Percentiles rank a stretch among this genome's conserved stretches.
These are phyloP conservation scores for Pseudorhiza aurosa DNA, from an alignment of 30 jellyfish, hydroid and myxozoan genomes.

Conservation along the genomic window DNA sequence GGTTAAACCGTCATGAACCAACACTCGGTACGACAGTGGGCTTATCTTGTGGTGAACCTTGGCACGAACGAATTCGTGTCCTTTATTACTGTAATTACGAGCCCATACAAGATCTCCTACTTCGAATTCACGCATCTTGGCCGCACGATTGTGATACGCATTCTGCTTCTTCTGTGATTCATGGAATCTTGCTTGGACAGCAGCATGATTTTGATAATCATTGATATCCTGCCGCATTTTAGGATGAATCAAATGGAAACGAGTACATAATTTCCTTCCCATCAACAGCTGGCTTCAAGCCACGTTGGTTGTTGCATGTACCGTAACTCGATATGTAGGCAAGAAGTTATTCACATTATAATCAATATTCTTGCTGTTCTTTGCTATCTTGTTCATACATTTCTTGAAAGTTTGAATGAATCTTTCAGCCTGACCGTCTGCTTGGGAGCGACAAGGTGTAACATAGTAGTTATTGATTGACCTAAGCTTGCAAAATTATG, in stretches of 20 bases:
- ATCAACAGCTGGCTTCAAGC: conserved; percentile 45
- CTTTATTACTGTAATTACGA: conserved; percentile 27
- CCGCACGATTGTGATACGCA: conserved; percentile 39
- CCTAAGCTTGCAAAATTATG: conserved; percentile 48
- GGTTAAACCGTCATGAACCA: conserved; percentile 26
- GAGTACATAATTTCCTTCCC: conserved; percentile 20
- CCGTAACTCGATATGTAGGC: conserved; percentile 59
- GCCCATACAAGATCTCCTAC: conserved; percentile 61
- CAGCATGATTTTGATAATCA: conserved; percentile 20
- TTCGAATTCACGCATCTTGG: conserved; percentile 36
- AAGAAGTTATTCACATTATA: conserved; percentile 35
- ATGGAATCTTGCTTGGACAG: conserved; percentile 26
- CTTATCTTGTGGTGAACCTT: conserved; percentile 27
- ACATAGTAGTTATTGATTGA: conserved; percentile 63
- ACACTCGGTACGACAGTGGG: conserved; percentile 33
- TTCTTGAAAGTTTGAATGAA: conserved; percentile 65
- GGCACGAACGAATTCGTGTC: conserved; percentile 59
- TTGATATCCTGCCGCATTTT: conserved; percentile 11
- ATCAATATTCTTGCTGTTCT: conserved; percentile 53
- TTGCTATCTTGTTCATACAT: conserved; percentile 64
- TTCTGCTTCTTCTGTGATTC: conserved; percentile 48
- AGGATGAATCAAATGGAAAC: conserved; percentile 39
- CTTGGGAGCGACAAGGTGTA: conserved; percentile 72
- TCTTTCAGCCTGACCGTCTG: conserved; percentile 58
- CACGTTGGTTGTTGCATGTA: too few species aligned